Evolutionary conservation across 92 coral and sea anemone genomes (phyloP).

Genomic region (Galaxea fascicularis): DNA sequence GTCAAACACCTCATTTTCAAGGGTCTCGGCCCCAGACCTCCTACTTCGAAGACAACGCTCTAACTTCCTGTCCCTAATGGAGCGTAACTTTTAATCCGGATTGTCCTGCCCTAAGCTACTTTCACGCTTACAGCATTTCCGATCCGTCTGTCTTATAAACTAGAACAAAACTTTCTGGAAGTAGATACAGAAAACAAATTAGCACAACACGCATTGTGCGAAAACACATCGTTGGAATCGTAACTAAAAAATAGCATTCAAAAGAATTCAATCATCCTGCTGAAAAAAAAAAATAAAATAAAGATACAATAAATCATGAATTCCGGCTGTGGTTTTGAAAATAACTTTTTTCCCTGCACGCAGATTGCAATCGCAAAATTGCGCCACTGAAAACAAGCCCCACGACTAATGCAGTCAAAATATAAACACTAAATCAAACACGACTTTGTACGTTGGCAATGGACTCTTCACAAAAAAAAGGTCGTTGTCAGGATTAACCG

Average conservation of each 20-base stretch:
- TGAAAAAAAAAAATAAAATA: neutral
- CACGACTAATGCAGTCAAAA: neutral
- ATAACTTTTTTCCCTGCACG: neutral
- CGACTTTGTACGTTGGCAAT: neutral
- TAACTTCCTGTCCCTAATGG: slow-evolving; percentile 62
- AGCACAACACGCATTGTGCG: neutral
- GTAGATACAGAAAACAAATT: slow-evolving; percentile 8
- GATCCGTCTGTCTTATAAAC: slow-evolving; percentile 27
- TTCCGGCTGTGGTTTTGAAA: neutral
- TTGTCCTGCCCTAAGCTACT: slow-evolving; percentile 40
- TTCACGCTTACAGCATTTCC: slow-evolving; percentile 36
- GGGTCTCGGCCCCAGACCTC: slow-evolving; percentile 73
- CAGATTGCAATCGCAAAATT: slow-evolving; percentile 17
- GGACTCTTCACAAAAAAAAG: slow-evolving; percentile 28
- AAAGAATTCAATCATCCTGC: slow-evolving; percentile 1
- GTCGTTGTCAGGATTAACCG: neutral
- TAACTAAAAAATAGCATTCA: neutral
- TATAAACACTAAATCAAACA: neutral
- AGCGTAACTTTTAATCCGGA: slow-evolving; percentile 56
- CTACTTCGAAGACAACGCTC: slow-evolving; percentile 49
- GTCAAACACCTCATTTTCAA: slow-evolving; percentile 78
- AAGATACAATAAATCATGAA: neutral
- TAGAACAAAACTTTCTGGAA: slow-evolving; percentile 5
- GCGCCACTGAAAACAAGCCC: slow-evolving; percentile 1
- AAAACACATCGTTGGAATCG: neutral